Evolutionary conservation across 2,113 vertebrate genomes (phyloP), one percentile per base, ranked within the genome.

Genomic region (Suncus etruscus): DNA sequence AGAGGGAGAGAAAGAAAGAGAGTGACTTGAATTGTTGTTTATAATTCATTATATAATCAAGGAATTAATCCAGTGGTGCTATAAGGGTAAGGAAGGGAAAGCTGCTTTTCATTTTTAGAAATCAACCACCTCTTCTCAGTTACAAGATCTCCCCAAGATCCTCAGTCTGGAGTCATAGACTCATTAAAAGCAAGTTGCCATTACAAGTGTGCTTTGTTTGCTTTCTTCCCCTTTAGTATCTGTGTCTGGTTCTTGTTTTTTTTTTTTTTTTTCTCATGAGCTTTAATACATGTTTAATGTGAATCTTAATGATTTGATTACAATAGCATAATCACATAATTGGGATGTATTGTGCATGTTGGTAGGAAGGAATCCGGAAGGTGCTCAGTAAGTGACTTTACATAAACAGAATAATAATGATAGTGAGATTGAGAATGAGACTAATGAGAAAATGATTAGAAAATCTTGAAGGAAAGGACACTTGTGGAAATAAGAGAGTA

Each of bases 231-330:
- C 69, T 94, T 97, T 81, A 16, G 0, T 92, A 93, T 96, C 94
- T 91, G 1, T 95, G 93, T 95, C 96, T 98, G 86, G 92, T 95
- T 96, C 94, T 97, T n/a, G 92, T 95, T 96, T 94, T 97, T n/a
- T 0, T 95, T 96, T 95, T 39, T 87, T 78, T 91, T 94, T 97
- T 96, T 91, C 96, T 97, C 96, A 95, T 97, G 97, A 97, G 96
- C 97, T 96, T 95, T 98, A 97, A 98, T 97, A 97, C 73, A 48
- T 98, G 97, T 98, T 98, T 98, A 98, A 98, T 97, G 97, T 96
- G 97, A 97, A 97, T 97, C 97, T 97, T 98, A 98, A 98, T 98
- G 98, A 98, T 98, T 98, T 98, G 97, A 98, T 98, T 98, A 98
- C 97, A 98, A 97, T 97, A 93, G 96, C 54, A 1, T 98, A 98